These are phyloP conservation scores for Entomobrya multifasciata DNA, from an alignment of 2,888 invertebrate genomes.

Conservation along the genomic window DNA sequence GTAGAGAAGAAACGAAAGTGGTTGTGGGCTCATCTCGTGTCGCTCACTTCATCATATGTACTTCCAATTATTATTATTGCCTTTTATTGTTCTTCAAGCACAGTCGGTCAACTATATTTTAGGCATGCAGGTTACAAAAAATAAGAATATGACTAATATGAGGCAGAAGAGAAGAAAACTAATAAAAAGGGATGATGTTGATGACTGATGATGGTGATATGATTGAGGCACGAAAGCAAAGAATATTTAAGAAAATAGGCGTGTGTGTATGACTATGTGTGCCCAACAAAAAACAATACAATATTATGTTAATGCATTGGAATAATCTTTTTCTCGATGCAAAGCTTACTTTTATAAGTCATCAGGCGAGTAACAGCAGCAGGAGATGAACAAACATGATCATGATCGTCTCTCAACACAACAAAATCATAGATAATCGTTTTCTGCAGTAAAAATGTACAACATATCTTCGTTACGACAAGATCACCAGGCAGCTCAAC, in stretches of 20 bases:
- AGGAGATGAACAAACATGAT: background rate
- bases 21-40: background rate
- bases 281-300: conserved; percentile 53
- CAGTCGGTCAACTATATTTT: background rate
- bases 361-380: background rate
- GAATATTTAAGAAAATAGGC: conserved; percentile 3
- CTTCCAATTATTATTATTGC: background rate
- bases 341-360: background rate
- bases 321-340: background rate
- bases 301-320: conserved; percentile 57
- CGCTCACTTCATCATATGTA: background rate
- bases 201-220: conserved; percentile 24
- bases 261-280: conserved; percentile 56
- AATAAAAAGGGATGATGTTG: conserved; percentile 13
- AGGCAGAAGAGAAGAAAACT: background rate
- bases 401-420: background rate
- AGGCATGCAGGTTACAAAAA: background rate
- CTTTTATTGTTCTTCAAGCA: background rate
- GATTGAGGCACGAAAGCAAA: conserved; percentile 29
- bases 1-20: conserved; percentile 29
- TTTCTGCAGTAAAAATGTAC: no score
- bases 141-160: no score
- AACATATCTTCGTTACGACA: no score
- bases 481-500: no score
- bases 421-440: no score